A percentile compares a stretch with the other conserved stretches of the same genome.
Evolutionary conservation across 2,797 vertebrate genomes (phyloP).

Genomic region (Scyliorhinus canicula): DNA sequence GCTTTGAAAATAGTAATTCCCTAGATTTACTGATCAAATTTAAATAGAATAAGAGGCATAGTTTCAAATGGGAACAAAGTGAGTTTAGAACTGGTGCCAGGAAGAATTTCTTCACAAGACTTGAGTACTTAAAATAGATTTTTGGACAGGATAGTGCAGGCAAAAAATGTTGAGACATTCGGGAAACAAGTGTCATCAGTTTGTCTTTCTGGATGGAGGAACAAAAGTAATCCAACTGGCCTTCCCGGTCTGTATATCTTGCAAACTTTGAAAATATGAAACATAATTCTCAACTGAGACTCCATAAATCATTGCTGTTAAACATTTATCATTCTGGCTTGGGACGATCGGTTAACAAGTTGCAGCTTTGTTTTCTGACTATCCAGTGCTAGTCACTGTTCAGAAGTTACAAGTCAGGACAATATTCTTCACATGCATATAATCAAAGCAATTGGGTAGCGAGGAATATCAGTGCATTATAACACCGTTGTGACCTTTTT

Average conservation of each 20-base stretch:
- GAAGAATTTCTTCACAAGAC: background rate
- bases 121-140: background rate
- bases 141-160: background rate
- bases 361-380: background rate
- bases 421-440: background rate
- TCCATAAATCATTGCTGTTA: background rate
- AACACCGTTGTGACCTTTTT: background rate
- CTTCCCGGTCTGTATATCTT: background rate
- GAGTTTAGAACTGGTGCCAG: background rate
- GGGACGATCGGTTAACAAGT: background rate
- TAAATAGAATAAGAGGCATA: background rate
- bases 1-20: background rate
- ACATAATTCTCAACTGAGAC: background rate
- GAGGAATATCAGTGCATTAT: background rate
- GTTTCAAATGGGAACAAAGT: background rate
- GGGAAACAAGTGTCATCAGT: background rate
- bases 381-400: background rate
- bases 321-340: background rate
- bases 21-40: background rate
- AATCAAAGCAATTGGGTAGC: background rate
- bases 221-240: background rate
- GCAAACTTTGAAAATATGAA: background rate
- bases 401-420: background rate
- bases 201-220: background rate
- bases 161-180: background rate